Evolutionary conservation across 2,113 vertebrate genomes (phyloP).

Genomic region (Raja brachyura): DNA sequence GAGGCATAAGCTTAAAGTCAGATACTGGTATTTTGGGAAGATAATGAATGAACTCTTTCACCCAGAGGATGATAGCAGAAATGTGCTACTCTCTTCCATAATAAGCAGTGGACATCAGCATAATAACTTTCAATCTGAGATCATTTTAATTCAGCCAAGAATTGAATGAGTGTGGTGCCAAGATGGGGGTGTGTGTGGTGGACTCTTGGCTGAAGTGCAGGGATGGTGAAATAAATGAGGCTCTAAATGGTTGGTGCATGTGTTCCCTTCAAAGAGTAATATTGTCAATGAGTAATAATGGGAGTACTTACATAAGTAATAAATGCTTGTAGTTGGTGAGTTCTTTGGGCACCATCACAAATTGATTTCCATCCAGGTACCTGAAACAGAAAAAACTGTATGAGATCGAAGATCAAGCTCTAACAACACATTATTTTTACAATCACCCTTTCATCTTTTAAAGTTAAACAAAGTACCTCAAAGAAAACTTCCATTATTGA

Average conservation of each 20-base stretch:
- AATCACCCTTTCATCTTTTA: neutral
- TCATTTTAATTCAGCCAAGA: too few relatives aligned
- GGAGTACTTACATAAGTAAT: slow-evolving; percentile 88
- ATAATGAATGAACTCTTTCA: neutral
- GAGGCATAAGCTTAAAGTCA: too few relatives aligned
- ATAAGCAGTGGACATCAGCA: too few relatives aligned
- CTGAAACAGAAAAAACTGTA: slow-evolving; percentile 53
- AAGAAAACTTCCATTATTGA: neutral
- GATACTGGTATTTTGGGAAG: neutral
- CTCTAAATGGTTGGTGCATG: neutral
- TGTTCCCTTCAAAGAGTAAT: neutral
- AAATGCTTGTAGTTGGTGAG: slow-evolving; percentile 93
- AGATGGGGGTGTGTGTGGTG: too few relatives aligned
- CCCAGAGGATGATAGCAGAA: neutral
- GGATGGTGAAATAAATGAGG: neutral
- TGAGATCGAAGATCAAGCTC: neutral
- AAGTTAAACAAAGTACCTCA: neutral
- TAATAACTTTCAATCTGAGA: too few relatives aligned
- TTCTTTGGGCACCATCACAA: slow-evolving; percentile 88
- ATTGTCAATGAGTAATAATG: neutral
- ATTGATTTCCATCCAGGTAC: slow-evolving; percentile 95
- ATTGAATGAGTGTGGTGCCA: neutral
- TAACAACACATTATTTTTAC: neutral
- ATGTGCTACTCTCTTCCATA: too few relatives aligned
- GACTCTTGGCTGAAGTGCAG: neutral